Base-by-base conservation (phyloP, 2,113 vertebrate genomes). In the Puntigrus tetrazona region DNA sequence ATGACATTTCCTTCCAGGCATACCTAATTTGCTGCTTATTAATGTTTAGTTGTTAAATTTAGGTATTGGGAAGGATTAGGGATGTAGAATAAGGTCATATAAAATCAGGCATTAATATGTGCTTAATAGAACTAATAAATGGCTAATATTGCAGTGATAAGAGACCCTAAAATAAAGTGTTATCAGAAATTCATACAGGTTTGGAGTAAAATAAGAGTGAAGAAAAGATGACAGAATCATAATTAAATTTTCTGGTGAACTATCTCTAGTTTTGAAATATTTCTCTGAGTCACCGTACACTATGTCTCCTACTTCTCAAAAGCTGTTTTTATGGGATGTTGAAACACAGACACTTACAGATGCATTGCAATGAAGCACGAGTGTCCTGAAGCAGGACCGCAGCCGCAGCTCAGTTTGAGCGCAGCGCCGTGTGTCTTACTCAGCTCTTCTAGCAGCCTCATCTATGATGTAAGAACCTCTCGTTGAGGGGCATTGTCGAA, bases 401-500 rank as follows among this genome's bases (percentile, higher is more conserved):
- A 69, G 65, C 22, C 9, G 18, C 65, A 69, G 65, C 65, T 69
- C 20, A 22, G 20, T 38, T 69, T 11, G 38, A 38, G 34, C 2
- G 2, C 34, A 11, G 34, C 34, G 61, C 14, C 2, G 3, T 31
- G 61, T 65, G 52, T 36, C 20, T 70, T 70, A 70, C 20, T 70
- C 67, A 3, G 67, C 65, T 69, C 7, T 69, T 69, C 34, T 18
- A 69, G 63, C 65, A 38, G 65, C 20, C 0, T 70, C 34, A 36
- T 70, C 34, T 70, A 34, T 38, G 67, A 70, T 13, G 67, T 70
- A 38, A 70, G 67, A 70, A n/a, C 67, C 18, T 69, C 65, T 69
- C 18, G 34, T 70, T 38, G 34, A 22, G 34, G 65, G 20, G 4
- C 9, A 22, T 69, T 70, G 67, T 70, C 5, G 9, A n/a, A 70